Conservation (phyloP, 2,888 invertebrate species). For the Anorthoa munda region DNA sequence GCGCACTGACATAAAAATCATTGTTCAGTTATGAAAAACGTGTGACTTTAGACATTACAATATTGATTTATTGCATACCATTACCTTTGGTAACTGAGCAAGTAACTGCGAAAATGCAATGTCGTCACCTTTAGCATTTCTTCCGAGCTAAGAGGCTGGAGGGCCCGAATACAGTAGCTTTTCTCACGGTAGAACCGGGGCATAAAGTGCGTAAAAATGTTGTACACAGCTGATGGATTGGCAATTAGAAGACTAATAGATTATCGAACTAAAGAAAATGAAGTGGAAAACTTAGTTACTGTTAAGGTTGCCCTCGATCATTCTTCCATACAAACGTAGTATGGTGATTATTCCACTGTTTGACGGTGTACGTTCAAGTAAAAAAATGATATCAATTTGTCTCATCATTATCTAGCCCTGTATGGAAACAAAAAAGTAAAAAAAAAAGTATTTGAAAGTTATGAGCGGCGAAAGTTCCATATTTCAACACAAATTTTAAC, state of each 20-base stretch:
- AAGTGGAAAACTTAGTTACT: neutral
- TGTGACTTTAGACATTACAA: conserved; percentile 74
- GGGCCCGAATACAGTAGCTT: conserved; percentile 61
- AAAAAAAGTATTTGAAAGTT: too few species aligned
- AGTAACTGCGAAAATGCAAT: conserved; percentile 70
- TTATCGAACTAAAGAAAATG: neutral
- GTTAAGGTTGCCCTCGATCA: too few species aligned
- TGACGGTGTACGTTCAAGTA: too few species aligned
- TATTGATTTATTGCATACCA: conserved; percentile 74
- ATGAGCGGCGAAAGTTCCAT: too few species aligned
- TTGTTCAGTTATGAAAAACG: conserved; percentile 76
- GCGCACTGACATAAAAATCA: conserved; percentile 69
- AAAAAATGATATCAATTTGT: too few species aligned
- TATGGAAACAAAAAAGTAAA: too few species aligned
- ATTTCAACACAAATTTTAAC: too few species aligned
- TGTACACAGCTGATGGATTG: conserved; percentile 45
- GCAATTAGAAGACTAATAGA: conserved; percentile 14
- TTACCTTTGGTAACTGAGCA: conserved; percentile 66
- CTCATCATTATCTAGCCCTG: too few species aligned
- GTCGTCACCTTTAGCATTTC: conserved; percentile 72
- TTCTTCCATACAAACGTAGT: too few species aligned
- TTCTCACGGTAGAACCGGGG: conserved; percentile 70
- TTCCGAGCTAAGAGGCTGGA: conserved; percentile 66
- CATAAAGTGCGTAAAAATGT: conserved; percentile 51
- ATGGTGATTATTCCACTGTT: too few species aligned